Evolutionary conservation across 1,140 invertebrate species (phyloP), one percentile per base, ranked within the genome.

Genomic region (Temnothorax curvispinosus): DNA sequence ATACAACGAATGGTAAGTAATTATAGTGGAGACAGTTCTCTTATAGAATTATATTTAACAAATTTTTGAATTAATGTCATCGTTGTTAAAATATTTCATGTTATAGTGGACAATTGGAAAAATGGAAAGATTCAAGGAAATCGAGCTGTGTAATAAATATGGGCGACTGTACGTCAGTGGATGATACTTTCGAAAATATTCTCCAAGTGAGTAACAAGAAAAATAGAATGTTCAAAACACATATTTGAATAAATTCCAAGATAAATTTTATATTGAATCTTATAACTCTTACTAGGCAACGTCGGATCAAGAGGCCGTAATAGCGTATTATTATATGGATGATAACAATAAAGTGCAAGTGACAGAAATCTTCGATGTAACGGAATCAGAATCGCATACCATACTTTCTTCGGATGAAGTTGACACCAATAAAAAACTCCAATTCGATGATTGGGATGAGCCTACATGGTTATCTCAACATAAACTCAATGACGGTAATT

Each of bases 241-340:
- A 44, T 27, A 8, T 35, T 44, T 13, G 41, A 50, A 64, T 41
- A 54, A 21, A 13, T 27, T 54, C n/a, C 15, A 44, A 4, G 13
- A 35, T 21, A 38, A 82, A 50, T 69, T 50, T 38, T 44, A 67
- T 2, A 60, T 54, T 38, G 15, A 84, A 60, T 47, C 18, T 32
- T 47, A 69, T 58, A 62, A 35, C 3, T 65, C 47, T 91, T 85
- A 15, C 38, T 32, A 95, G 95, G 97, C 98, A 74, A 98, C 98
- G 8, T 96, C 97, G 50, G 97, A 98, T 88, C 97, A 98, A 93
- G 98, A 99, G 89, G 97, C 98, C 7, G 94, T 98, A 2, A 98
- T 99, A 96, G 97, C 98, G 0, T 99, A 98, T 94, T 98, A 99
- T 95, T 99, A 99, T 92, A 97, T 98, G 92, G 97, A 98, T 92